Evolutionary conservation across 1,140 invertebrate species (phyloP).

Genomic region (Microplitis demolitor): DNA sequence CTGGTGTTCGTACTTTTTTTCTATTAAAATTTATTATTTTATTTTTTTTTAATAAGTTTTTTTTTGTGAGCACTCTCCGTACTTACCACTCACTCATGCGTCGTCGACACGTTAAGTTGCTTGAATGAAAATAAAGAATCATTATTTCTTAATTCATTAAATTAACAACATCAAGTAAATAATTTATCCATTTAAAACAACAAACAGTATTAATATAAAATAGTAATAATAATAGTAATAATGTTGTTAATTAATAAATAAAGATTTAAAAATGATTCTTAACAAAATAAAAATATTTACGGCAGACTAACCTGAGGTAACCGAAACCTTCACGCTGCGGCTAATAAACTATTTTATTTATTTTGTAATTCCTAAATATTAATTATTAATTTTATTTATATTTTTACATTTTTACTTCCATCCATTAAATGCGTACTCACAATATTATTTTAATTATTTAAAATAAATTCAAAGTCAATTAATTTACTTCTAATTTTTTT

Average conservation of each 20-base stretch:
- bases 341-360: slow-evolving; percentile 26
- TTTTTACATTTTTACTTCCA: slow-evolving; percentile 14
- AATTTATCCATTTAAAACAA: neutral
- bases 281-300: slow-evolving; percentile 50
- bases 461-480: slow-evolving; percentile 7
- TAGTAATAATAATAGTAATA: slow-evolving; percentile 4
- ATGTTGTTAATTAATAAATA: neutral
- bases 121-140: slow-evolving; percentile 44
- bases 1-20: slow-evolving; percentile 30
- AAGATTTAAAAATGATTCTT: slow-evolving; percentile 19
- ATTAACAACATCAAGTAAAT: neutral
- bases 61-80: slow-evolving; percentile 47
- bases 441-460: neutral
- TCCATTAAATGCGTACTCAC: neutral
- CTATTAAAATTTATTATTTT: neutral
- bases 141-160: neutral
- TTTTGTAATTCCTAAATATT: neutral
- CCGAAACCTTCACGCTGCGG: slow-evolving; percentile 54
- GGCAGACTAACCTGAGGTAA: slow-evolving; percentile 59
- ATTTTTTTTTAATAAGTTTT: slow-evolving; percentile 22
- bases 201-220: neutral
- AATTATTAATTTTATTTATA: neutral
- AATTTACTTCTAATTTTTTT: neutral
- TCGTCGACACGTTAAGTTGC: slow-evolving; percentile 50
- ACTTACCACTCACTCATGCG: slow-evolving; percentile 61